Conservation (phyloP, 1,140 invertebrate genomes). For the Pachypsylla venusta region DNA sequence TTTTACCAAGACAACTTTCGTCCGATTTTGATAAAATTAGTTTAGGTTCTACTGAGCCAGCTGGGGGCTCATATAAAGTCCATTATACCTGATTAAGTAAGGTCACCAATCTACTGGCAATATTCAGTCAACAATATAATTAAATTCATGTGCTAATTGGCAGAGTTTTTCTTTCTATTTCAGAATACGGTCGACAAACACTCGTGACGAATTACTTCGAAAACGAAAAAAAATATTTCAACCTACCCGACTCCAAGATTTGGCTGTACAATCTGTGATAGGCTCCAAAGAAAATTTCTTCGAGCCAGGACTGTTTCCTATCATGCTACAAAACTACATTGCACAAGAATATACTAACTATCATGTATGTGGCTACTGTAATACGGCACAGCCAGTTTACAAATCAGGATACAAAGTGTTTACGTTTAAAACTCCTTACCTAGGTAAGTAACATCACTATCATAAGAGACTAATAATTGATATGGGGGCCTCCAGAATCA, state of each 20-base stretch:
- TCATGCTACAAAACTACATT: conserved; percentile 32
- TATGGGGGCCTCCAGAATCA: no score
- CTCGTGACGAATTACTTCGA: neutral
- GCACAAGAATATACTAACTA: conserved; percentile 32
- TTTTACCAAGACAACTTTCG: no score
- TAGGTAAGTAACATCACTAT: conserved; percentile 28
- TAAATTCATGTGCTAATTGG: no score
- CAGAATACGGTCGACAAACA: neutral
- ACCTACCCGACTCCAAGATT: conserved; percentile 29
- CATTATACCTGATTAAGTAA: no score
- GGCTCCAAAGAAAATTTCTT: conserved; percentile 33
- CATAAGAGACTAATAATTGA: no score
- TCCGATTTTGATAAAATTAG: no score
- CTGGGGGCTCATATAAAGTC: no score
- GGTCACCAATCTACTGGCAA: no score
- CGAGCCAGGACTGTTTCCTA: conserved; percentile 25
- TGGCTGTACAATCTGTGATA: conserved; percentile 32
- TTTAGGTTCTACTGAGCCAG: no score
- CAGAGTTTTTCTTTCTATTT: no score
- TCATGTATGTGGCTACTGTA: conserved; percentile 33
- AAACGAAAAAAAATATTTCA: conserved; percentile 15
- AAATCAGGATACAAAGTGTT: conserved; percentile 35
- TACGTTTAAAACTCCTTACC: conserved; percentile 37
- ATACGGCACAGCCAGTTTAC: conserved; percentile 26
- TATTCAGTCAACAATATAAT: no score